A percentile compares a stretch with the other conserved stretches of the same genome.
Evolutionary conservation across 2,888 invertebrate species (phyloP).

Genomic region (Hypomecis punctinalis): DNA sequence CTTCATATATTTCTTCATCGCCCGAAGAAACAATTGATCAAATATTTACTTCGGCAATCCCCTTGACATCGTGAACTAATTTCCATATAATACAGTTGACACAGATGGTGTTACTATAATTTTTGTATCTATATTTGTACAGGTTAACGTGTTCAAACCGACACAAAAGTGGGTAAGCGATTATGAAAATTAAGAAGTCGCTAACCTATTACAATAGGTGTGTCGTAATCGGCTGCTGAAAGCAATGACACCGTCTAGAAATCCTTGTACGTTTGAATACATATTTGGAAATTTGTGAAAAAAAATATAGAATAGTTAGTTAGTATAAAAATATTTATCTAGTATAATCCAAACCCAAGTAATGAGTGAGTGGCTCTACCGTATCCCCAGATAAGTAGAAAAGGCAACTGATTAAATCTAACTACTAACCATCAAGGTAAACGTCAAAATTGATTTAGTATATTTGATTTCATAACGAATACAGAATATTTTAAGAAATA

Average conservation of each 20-base stretch:
- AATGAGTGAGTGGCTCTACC: too few relatives aligned
- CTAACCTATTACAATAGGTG: slow-evolving; percentile 26
- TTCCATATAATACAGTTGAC: slow-evolving; percentile 25
- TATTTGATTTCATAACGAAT: background rate
- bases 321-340: too few relatives aligned
- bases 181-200: slow-evolving; percentile 36
- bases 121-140: slow-evolving; percentile 29
- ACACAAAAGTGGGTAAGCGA: slow-evolving; percentile 25
- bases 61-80: slow-evolving; percentile 46
- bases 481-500: background rate
- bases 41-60: slow-evolving; percentile 21
- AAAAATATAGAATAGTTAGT: too few relatives aligned
- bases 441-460: too few relatives aligned
- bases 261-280: slow-evolving; percentile 15
- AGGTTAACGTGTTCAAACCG: slow-evolving; percentile 19
- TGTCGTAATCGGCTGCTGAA: slow-evolving; percentile 21
- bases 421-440: too few relatives aligned
- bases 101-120: slow-evolving; percentile 25
- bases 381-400: too few relatives aligned
- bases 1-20: slow-evolving; percentile 28
- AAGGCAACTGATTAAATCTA: too few relatives aligned
- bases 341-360: too few relatives aligned
- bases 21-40: slow-evolving; percentile 23
- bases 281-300: background rate
- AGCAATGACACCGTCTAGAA: slow-evolving; percentile 16